These are phyloP conservation scores for Porites divaricata DNA, from an alignment of 92 coral and sea anemone genomes.

Conservation along the genomic window DNA sequence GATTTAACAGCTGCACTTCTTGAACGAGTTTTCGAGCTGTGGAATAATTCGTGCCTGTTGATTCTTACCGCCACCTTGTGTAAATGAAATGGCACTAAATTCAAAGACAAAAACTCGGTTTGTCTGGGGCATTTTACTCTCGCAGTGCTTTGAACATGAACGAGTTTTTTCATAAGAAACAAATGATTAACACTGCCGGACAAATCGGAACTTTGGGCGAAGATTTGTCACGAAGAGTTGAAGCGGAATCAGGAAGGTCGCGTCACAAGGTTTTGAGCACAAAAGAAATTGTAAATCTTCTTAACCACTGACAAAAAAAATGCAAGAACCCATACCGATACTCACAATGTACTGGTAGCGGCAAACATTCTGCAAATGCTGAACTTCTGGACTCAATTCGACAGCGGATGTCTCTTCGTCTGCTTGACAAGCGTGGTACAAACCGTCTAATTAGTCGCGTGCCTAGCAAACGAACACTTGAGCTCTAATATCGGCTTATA, in stretches of 20 bases:
- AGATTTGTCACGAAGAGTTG: neutral
- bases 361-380: constrained; percentile 35
- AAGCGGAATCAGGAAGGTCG: neutral
- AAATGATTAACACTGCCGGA: neutral
- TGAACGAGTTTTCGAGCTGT: neutral
- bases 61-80: neutral
- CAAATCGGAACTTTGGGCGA: neutral
- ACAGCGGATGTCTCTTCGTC: neutral
- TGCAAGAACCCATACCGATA: constrained; percentile 30
- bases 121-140: neutral
- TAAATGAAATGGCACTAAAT: neutral
- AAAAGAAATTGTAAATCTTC: neutral
- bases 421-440: neutral
- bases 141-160: neutral
- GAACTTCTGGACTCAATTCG: neutral
- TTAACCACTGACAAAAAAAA: neutral
- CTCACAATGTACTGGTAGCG: constrained; percentile 51
- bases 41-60: neutral
- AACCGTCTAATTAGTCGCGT: constrained; percentile 21
- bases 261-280: neutral
- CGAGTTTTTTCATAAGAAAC: constrained; percentile 10
- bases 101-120: neutral
- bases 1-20: neutral
- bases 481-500: constrained; percentile 32
- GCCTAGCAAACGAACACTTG: constrained; percentile 40